A percentile compares a stretch with the other conserved stretches of the same genome.
Evolutionary conservation across 2,888 invertebrate species (phyloP).

Genomic region (Eudasyphora cyanicolor): DNA sequence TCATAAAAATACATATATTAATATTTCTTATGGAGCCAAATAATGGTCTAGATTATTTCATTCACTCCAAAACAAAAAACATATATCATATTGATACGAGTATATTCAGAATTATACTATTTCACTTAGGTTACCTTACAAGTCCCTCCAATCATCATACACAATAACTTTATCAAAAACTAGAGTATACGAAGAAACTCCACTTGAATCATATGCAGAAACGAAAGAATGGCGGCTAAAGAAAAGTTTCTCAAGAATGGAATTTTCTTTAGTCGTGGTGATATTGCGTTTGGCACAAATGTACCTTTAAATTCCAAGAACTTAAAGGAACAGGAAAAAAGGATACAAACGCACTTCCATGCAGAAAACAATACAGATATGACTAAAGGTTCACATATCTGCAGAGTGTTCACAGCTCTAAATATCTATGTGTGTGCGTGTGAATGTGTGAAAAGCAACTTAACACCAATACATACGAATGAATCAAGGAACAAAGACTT

Average conservation of each 20-base stretch:
- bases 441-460: slow-evolving; percentile 2
- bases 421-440: slow-evolving; percentile 1
- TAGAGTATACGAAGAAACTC: background rate
- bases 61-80: too few species aligned
- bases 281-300: background rate
- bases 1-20: too few species aligned
- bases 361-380: background rate
- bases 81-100: too few species aligned
- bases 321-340: background rate
- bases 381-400: too few species aligned
- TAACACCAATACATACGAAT: slow-evolving; percentile 7
- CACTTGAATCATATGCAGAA: slow-evolving; percentile 13
- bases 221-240: background rate
- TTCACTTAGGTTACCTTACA: too few species aligned
- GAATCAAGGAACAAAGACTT: background rate
- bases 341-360: background rate
- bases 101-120: too few species aligned
- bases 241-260: background rate
- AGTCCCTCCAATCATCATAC: too few species aligned
- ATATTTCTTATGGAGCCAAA: too few species aligned
- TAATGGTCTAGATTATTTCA: too few species aligned
- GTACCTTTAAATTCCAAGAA: slow-evolving; percentile 15
- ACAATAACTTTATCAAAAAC: too few species aligned
- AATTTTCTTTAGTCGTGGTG: background rate
- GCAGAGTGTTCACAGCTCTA: too few species aligned